Evolutionary conservation across 2,888 invertebrate species (phyloP), one percentile per base, ranked within the genome.

Genomic region (Dascillus cervinus): DNA sequence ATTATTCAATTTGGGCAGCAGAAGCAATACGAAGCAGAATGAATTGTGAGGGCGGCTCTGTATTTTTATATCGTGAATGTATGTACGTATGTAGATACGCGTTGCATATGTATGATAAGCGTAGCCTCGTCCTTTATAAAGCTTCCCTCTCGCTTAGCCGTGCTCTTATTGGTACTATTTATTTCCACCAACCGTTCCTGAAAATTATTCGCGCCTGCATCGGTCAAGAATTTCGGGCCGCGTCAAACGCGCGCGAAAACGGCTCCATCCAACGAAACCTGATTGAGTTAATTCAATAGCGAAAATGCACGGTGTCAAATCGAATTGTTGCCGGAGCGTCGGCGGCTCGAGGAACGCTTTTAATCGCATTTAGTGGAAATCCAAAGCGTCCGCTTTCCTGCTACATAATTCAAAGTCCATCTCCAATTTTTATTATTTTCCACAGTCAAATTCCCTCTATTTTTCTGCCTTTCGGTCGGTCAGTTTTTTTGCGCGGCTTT

Each of bases 361-460:
- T n/a, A n/a, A n/a, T n/a, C n/a, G n/a, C n/a, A n/a, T n/a, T n/a
- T 44, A 43, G 46, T 46, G 59, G 51, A 60, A 55, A 46, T 19
- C 32, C 24, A 26, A 19, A 31, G 32, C 23, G 29, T 36, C 52
- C 53, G 49, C 53, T 51, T 50, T 55, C 53, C 62, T 62, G 58
- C 62, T 64, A 64, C 64, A 65, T 65, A 65, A 65, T 65, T 65
- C 65, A 65, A 63, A 62, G 62, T 64, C 64, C 64, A 64, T 64
- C 62, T 64, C 64, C 60, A 64, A 64, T 64, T 65, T 65, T 64
- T 64, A 64, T 65, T 64, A 64, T 64, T 64, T 64, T 63, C 63
- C 63, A 62, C 64, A 62, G 63, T 64, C 62, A 64, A 65, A 64
- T 65, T 64, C 63, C 58, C 63, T 63, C 61, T 62, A 64, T 65